Evolutionary conservation across 1,140 invertebrate genomes (phyloP).

Genomic region (Drosophila elegans): DNA sequence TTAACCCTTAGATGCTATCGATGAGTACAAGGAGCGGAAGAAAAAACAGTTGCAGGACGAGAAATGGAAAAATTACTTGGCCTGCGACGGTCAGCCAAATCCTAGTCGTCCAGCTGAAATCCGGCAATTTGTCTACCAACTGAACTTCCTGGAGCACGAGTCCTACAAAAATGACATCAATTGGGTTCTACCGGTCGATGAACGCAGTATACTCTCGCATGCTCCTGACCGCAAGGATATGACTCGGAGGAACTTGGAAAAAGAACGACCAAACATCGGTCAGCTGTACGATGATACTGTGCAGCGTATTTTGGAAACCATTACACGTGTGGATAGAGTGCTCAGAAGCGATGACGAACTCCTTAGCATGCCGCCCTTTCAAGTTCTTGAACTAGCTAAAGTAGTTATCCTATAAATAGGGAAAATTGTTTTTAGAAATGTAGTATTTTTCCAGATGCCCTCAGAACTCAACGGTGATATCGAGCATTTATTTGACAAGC

Average conservation of each 20-base stretch:
- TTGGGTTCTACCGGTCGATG: conserved; percentile 56
- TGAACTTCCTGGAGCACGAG: conserved; percentile 29
- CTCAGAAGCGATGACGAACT: conserved; percentile 35
- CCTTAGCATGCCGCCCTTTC: not conserved
- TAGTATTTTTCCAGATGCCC: conserved; percentile 25
- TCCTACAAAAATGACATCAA: conserved; percentile 12
- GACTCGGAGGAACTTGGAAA: conserved; percentile 33
- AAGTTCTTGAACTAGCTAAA: conserved; percentile 20
- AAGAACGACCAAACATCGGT: conserved; percentile 48
- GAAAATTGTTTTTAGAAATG: not conserved
- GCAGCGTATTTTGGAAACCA: conserved; percentile 26
- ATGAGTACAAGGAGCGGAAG: conserved; percentile 27
- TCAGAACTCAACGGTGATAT: conserved; percentile 41
- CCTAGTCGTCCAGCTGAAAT: conserved; percentile 56
- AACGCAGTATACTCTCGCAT: conserved; percentile 48
- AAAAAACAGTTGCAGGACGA: conserved; percentile 13
- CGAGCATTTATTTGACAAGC: conserved; percentile 55
- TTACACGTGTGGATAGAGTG: conserved; percentile 24
- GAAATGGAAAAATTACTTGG: conserved; percentile 54
- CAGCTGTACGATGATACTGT: conserved; percentile 41
- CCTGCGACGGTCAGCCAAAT: conserved; percentile 64
- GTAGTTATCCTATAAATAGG: not conserved
- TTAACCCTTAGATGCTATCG: conserved; percentile 25
- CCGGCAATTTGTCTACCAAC: conserved; percentile 41
- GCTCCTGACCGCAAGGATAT: conserved; percentile 20